A percentile compares a stretch with the other conserved stretches of the same genome.
Conservation (phyloP, 2,888 invertebrate genomes). For the Auanema freiburgensis region DNA sequence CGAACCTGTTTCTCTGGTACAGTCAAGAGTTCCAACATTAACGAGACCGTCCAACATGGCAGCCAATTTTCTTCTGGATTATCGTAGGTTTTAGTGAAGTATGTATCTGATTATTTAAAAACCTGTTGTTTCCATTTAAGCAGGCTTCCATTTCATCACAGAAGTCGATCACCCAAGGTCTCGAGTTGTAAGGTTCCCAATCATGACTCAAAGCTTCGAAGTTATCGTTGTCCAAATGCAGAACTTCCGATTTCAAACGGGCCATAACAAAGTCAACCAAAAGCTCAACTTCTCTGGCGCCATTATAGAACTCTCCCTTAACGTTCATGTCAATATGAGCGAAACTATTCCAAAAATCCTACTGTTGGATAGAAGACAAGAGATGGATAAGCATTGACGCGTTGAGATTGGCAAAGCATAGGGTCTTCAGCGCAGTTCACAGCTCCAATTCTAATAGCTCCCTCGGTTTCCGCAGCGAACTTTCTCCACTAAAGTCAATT, state of each 20-base stretch:
- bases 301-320: slow-evolving; percentile 72
- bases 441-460: slow-evolving; percentile 79
- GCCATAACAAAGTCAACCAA: slow-evolving; percentile 74
- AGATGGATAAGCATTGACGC: slow-evolving; percentile 78
- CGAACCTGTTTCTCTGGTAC: slow-evolving; percentile 66
- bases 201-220: slow-evolving; percentile 39
- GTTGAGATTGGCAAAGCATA: slow-evolving; percentile 77
- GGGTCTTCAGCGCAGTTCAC: slow-evolving; percentile 87
- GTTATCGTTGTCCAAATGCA: slow-evolving; percentile 49
- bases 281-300: slow-evolving; percentile 71
- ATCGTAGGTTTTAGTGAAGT: slow-evolving; percentile 1
- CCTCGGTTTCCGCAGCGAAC: slow-evolving; percentile 78
- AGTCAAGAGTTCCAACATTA: slow-evolving; percentile 70
- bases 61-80: slow-evolving; percentile 72
- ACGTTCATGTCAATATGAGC: slow-evolving; percentile 39
- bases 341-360: slow-evolving; percentile 32
- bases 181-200: slow-evolving; percentile 40
- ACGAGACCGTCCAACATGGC: slow-evolving; percentile 73
- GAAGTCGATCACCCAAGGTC: slow-evolving; percentile 70
- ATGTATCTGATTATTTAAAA: slow-evolving; percentile 58
- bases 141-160: slow-evolving; percentile 66
- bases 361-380: slow-evolving; percentile 75
- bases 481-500: slow-evolving; percentile 74
- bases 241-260: slow-evolving; percentile 67
- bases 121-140: slow-evolving; percentile 32